Base-by-base conservation (phyloP, 2,113 vertebrate genomes). In the Gymnobelideus leadbeateri region DNA sequence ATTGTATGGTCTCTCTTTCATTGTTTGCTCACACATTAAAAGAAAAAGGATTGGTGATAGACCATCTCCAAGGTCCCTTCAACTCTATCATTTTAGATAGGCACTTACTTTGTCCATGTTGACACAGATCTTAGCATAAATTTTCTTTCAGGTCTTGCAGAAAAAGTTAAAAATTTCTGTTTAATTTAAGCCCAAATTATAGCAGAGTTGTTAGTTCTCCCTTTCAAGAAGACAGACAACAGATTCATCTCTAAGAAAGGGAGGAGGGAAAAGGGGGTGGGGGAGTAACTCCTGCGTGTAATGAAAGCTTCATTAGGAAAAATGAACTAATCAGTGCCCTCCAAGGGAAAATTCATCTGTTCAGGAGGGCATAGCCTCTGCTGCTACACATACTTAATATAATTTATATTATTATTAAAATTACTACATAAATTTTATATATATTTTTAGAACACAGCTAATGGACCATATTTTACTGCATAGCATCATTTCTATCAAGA, bases 321-420 rank as follows among this genome's bases (percentile, higher is more conserved):
- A 98, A 98, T 98, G 96, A 98, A 98, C 96, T 98, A 97, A 98
- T 98, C 97, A 97, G 93, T 89, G 57, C 97, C 96, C 97, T 98
- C 97, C 95, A 96, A 98, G 97, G 98, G 97, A 97, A 98, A 98
- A 98, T 97, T 97, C 95, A 96, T 98, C 97, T 98, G 94, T 97
- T 98, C 96, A 98, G 98, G 95, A 98, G 94, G 95, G 96, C 93
- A 21, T 97, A 98, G 97, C 95, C 96, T 98, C 97, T 98, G 97
- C 94, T 96, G 97, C 94, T 98, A 97, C 94, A 98, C 89, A 96
- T 96, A 97, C 94, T 98, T 98, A 98, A 96, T 96, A 96, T 98
- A 97, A 98, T 98, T 98, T 98, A 97, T 98, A 98, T 97, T 98
- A 98, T 98, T 98, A 97, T 98, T 98, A 98, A 98, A 98, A 98